These are phyloP conservation scores for Glaucomys volans DNA, from an alignment of 2,113 vertebrate species.

Conservation along the genomic window DNA sequence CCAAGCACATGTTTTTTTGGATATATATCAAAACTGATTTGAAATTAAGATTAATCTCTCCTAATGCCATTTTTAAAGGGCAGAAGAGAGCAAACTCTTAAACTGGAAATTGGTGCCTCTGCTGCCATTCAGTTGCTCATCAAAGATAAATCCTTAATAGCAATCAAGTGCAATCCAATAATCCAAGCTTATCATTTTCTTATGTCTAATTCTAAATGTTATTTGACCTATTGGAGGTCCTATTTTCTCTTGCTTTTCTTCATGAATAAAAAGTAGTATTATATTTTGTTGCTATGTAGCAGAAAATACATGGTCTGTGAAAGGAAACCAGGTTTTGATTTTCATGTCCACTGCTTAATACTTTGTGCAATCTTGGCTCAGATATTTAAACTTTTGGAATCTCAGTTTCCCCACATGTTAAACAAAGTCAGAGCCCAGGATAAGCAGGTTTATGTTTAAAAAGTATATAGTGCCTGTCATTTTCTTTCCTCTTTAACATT, in stretches of 20 bases:
- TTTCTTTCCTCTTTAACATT: neutral
- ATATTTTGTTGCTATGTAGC: neutral
- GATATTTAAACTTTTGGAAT: neutral
- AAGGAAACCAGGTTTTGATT: neutral
- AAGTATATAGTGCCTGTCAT: neutral
- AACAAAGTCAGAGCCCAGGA: neutral
- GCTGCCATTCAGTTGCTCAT: neutral
- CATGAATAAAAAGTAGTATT: neutral
- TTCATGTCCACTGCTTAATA: neutral
- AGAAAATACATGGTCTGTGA: neutral
- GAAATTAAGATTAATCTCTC: conserved; percentile 34
- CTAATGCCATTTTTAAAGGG: neutral
- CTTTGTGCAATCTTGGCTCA: neutral
- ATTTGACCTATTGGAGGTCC: neutral
- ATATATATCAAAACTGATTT: neutral
- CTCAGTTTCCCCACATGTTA: neutral
- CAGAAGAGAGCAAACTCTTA: neutral
- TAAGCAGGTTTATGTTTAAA: too few relatives aligned
- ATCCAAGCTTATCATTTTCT: neutral
- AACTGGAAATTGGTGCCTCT: neutral
- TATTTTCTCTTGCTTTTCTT: neutral
- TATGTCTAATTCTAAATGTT: conserved; percentile 20
- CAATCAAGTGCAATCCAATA: neutral
- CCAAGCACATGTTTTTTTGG: neutral
- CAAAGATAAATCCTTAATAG: neutral